Evolutionary conservation across 1,140 invertebrate genomes (phyloP).

Genomic region (Acyrthosiphon pisum): DNA sequence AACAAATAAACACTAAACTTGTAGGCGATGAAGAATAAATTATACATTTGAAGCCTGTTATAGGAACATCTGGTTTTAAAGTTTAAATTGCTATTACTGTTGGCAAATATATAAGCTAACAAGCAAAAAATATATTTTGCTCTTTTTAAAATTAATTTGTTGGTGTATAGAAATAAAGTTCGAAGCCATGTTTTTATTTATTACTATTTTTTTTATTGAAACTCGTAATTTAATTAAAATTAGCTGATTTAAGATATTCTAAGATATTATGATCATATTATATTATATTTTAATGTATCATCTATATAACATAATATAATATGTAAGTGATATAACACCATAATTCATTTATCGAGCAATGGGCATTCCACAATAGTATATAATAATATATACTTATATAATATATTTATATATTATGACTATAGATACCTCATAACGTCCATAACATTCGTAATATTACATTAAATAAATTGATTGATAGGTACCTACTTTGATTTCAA

Average conservation of each 20-base stretch:
- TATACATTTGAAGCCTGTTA: not conserved
- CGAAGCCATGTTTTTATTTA: not conserved
- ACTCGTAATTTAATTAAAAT: no score
- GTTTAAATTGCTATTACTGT: not conserved
- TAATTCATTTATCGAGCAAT: no score
- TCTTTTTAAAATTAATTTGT: not conserved
- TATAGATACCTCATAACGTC: not conserved
- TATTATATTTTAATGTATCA: not conserved
- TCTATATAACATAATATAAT: no score
- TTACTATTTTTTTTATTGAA: not conserved
- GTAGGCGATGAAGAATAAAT: not conserved
- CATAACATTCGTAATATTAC: not conserved
- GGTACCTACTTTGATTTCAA: not conserved
- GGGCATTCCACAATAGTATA: no score
- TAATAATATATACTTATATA: no score
- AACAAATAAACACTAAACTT: not conserved
- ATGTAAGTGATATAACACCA: no score
- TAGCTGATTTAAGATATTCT: not conserved
- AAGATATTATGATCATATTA: not conserved
- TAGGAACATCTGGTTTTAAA: not conserved
- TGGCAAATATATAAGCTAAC: not conserved
- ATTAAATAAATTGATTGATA: not conserved
- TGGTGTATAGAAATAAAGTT: not conserved
- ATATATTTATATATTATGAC: no score
- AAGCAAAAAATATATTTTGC: not conserved